These are phyloP conservation scores for Heteromurus nitidus DNA, from an alignment of 2,888 invertebrate genomes.

Conservation along the genomic window DNA sequence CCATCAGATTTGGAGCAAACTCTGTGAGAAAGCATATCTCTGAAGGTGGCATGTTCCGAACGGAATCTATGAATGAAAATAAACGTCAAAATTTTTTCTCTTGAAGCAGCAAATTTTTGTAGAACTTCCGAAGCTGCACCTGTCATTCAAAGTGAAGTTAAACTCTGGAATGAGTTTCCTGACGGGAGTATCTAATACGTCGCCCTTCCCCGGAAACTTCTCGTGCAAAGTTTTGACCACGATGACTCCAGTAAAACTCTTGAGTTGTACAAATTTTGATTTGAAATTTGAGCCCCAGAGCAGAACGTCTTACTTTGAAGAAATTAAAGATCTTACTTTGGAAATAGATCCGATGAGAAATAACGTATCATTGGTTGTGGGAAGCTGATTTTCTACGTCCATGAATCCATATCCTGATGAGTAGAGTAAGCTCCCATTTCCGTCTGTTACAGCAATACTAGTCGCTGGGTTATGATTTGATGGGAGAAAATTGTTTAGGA, in stretches of 20 bases:
- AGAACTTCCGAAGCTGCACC: constrained; percentile 40
- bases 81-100: neutral
- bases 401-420: constrained; percentile 48
- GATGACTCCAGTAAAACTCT: constrained; percentile 52
- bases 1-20: constrained; percentile 44
- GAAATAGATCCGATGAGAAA: constrained; percentile 61
- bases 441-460: constrained; percentile 36
- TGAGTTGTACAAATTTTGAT: neutral
- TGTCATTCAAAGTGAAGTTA: constrained; percentile 61
- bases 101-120: neutral
- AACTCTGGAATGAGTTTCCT: constrained; percentile 33
- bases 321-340: constrained; percentile 46
- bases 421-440: constrained; percentile 18
- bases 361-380: constrained; percentile 35
- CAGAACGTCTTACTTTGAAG: neutral
- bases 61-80: constrained; percentile 51
- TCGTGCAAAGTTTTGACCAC: constrained; percentile 54
- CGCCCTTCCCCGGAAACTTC: constrained; percentile 57
- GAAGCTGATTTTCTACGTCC: constrained; percentile 36
- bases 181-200: constrained; percentile 63
- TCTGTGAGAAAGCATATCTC: constrained; percentile 65
- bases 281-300: neutral
- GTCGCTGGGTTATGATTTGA: constrained; percentile 25
- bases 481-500: constrained; percentile 35
- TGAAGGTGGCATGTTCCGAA: constrained; percentile 51